phyloP scores from a whole-genome alignment of 2,888 invertebrate species.

The Noctua pronuba region DNA sequence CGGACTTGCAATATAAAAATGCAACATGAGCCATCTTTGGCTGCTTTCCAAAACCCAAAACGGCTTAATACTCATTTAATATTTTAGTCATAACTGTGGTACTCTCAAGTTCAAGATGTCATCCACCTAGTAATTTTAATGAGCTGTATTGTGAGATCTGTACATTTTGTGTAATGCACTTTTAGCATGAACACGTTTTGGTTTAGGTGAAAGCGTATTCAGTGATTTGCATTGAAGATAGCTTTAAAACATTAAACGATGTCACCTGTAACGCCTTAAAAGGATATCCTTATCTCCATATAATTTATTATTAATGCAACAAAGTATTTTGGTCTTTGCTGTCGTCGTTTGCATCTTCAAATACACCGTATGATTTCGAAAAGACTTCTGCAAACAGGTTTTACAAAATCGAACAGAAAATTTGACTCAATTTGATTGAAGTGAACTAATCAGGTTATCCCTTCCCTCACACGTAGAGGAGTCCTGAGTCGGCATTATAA shows the following conservation, averaged over 20 bases:
- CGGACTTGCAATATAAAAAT: constrained; percentile 21
- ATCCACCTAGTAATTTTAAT: constrained; percentile 20
- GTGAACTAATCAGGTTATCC: not conserved
- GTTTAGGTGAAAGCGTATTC: constrained; percentile 19
- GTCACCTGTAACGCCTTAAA: not conserved
- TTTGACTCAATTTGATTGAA: not conserved
- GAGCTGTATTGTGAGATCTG: not conserved
- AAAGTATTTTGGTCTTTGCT: not conserved
- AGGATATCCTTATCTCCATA: not conserved
- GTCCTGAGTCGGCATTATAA: not conserved
- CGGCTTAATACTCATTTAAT: constrained; percentile 35
- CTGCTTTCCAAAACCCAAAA: constrained; percentile 38
- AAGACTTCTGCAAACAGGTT: not conserved
- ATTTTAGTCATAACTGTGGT: constrained; percentile 53
- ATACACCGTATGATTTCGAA: not conserved
- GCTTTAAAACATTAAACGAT: not conserved
- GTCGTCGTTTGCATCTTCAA: not conserved
- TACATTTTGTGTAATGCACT: constrained; percentile 7
- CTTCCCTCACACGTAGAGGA: not conserved
- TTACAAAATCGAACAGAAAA: not conserved
- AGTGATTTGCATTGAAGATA: constrained; percentile 30
- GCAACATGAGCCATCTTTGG: not conserved
- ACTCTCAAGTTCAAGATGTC: constrained; percentile 21
- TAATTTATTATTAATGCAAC: not conserved
- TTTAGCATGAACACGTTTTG: not conserved